Base-by-base conservation (phyloP, 2,888 invertebrate species). In the Noctua comes region DNA sequence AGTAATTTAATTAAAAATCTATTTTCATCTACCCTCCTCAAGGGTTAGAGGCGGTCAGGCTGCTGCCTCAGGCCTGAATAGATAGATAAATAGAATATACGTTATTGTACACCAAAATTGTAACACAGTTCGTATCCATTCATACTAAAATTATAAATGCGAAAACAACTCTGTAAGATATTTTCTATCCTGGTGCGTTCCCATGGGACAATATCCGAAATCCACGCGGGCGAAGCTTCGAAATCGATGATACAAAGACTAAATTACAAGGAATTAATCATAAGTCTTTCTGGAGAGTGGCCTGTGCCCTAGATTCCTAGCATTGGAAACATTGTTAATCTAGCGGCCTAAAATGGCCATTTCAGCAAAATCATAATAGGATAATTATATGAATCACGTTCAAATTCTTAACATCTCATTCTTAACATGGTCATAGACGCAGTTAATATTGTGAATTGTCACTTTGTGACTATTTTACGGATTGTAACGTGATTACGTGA, bases 1-100 rank as follows among this genome's bases (percentile, higher is more conserved):
- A 40, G 51, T 68, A 51, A 82, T 82, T 66, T 59, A 73, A 82
- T 74, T 74, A 82, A 62, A 79, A 2, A 46, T 79, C 79, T 75
- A 62, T 75, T 82, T 75, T 68, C 68, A 75, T 79, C 43, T 62
- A 10, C 51, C 43, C 51, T 75, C 68, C 76, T 27, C 57, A 13
- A 75, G 31, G 36, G 76, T 62, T 54, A 27, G 36, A 31, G 2
- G 24, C 27, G 36, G 59, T 68, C 51, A 68, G 59, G 18, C 51
- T 21, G 43, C 16, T 57, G 57, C 40, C 46, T 79, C 24, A 24
- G 16, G 46, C 31, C 8, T 73, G 40, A 21, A 51, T 40, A 54
- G 16, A 18, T n/a, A 46, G 16, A 21, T 57, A 24, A 1, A 48
- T 57, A 48, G 31, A 66, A 16, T 54, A 73, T 31, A 36, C 21